phyloP scores from a whole-genome alignment of 2,888 invertebrate species.

The Mimachlamys varia region DNA sequence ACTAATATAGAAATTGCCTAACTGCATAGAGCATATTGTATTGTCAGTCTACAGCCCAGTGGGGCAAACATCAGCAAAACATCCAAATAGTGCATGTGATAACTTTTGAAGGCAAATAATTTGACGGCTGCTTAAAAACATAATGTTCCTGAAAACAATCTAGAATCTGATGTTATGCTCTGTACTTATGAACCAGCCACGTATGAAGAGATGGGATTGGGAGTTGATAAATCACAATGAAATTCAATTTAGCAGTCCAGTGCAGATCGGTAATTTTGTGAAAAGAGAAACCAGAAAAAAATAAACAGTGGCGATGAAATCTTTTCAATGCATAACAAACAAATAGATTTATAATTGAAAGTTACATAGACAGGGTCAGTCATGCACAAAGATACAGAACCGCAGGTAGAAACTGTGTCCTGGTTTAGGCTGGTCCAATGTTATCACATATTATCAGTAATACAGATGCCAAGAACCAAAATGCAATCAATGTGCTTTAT shows the following conservation, averaged over 20 bases:
- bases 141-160: neutral
- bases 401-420: neutral
- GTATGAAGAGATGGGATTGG: neutral
- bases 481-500: neutral
- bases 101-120: neutral
- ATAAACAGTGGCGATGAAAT: neutral
- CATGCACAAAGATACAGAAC: neutral
- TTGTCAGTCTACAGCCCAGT: neutral
- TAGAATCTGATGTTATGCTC: neutral
- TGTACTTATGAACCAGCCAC: neutral
- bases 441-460: neutral
- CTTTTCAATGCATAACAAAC: neutral
- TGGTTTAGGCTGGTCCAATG: neutral
- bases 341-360: neutral
- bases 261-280: neutral
- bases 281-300: neutral
- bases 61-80: neutral
- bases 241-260: constrained; percentile 22
- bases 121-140: neutral
- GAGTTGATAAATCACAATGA: neutral
- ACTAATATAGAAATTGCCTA: neutral
- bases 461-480: neutral
- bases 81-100: neutral
- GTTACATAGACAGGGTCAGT: neutral
- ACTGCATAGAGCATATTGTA: no score